Evolutionary conservation across 1,140 invertebrate species (phyloP), one percentile per base, ranked within the genome.

Genomic region (Ips nitidus): DNA sequence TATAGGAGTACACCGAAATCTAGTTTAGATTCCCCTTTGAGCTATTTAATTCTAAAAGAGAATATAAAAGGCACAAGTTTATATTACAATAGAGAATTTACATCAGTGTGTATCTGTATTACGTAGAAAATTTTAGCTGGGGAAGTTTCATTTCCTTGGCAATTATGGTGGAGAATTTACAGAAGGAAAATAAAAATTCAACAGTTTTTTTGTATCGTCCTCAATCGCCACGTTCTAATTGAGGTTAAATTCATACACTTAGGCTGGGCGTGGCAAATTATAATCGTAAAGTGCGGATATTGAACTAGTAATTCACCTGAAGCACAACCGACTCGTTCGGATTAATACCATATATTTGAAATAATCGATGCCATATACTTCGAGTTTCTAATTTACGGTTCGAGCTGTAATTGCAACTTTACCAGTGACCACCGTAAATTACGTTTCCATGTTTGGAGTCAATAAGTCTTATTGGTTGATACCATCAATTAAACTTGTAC

Each of bases 331-430:
- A 40, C 41, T 59, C 57, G 8, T 41, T 59, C 57, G 57, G 41
- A 59, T 59, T 59, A 59, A 59, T 41, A 59, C 57, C 57, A 38
- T 59, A 59, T 59, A 59, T 59, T 59, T 41, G 57, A 59, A 59
- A 59, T 59, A 59, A 59, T 42, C 57, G 41, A 59, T 59, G 57
- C 57, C 57, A n/a, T 42, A 42, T 41, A 59, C 7, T 59, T 59
- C 57, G 38, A 42, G 38, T 59, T 59, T 59, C 57, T 59, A 59
- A 59, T 59, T 59, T 59, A 59, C 40, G 57, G 7, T 59, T 41
- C 57, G 8, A 7, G 40, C 57, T 6, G 57, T 59, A 59, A 59
- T 59, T 59, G 41, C 41, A 36, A 38, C 6, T 59, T 59, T 41
- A 59, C 41, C 37, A 40, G 38, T 59, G 57, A 59, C 57, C 57